Base-by-base conservation (phyloP, 2,797 vertebrate genomes). In the Parambassis ranga region DNA sequence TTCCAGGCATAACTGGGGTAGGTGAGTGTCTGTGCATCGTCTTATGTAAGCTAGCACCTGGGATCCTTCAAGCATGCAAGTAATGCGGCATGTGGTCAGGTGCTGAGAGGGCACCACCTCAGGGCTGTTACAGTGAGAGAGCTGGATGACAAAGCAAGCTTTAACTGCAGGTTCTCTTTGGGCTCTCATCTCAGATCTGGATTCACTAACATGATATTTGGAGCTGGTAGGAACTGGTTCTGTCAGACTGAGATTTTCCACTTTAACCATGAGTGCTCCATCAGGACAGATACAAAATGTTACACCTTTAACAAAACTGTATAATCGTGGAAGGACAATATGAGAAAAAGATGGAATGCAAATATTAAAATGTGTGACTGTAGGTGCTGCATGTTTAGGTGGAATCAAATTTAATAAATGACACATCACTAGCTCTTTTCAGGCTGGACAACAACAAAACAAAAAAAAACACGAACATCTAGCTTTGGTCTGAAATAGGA, bases 31-130 rank as follows among this genome's bases (percentile, higher is more conserved):
- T 56, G 60, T 49, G 74, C 42, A 53, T 69, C 5, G 43, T 71
- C 50, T 87, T 89, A 87, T 82, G 78, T 87, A 89, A 91, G 77
- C 8, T 4, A 80, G 83, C 88, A 91, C 88, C 89, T 92, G 90
- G 76, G 51, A 43, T 72, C 71, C 67, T 32, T 74, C 65, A 82
- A 84, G 88, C 85, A 87, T 86, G 77, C 32, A 43, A 82, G 75
- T 77, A 80, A 90, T 86, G 82, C 58, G 66, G 37, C 27, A 38
- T 62, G 75, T 22, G 69, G 79, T 82, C 81, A 85, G 79, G 59
- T 75, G 61, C 49, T 53, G 49, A 4, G 49, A 60, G 57, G 62
- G 43, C 23, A 26, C 18, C 6, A 36, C 57, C 52, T 74, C 55
- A 16, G 4, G 44, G 20, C 7, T 49, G 18, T 43, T 47, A 50